These are phyloP conservation scores for Heliconius ethilla DNA, from an alignment of 2,888 invertebrate genomes.

Conservation along the genomic window DNA sequence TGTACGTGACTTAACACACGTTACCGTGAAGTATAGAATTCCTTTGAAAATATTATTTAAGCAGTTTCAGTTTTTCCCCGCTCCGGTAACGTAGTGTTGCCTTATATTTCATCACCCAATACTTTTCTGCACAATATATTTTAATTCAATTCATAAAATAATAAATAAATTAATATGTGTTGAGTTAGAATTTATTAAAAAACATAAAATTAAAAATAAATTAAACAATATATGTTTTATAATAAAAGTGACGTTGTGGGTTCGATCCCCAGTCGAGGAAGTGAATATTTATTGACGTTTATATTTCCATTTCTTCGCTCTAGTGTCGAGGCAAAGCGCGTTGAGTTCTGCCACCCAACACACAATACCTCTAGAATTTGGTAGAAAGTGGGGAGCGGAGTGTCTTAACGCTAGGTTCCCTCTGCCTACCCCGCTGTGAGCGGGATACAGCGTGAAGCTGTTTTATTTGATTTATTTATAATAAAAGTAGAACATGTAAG, in stretches of 20 bases:
- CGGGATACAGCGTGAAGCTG: too few species aligned
- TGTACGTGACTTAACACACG: neutral
- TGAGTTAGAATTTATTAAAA: neutral
- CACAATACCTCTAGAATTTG: too few species aligned
- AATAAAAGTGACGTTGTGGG: too few species aligned
- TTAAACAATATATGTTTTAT: neutral
- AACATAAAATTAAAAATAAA: neutral
- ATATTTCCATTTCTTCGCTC: too few species aligned
- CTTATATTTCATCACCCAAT: neutral
- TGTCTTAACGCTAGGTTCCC: too few species aligned
- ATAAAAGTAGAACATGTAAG: too few species aligned
- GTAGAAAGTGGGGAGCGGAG: too few species aligned
- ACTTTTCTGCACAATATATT: neutral
- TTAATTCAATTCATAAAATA: neutral
- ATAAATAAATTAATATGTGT: neutral
- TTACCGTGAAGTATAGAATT: neutral
- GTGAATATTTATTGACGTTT: too few species aligned
- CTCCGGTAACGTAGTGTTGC: neutral
- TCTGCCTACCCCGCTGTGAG: too few species aligned
- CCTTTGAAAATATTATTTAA: neutral
- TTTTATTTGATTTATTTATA: neutral
- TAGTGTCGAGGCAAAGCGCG: too few species aligned
- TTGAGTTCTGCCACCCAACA: too few species aligned
- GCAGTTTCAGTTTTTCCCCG: neutral
- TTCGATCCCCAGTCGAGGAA: too few species aligned